Evolutionary conservation across 1,140 invertebrate species (phyloP).

Genomic region (Trichonephila clavipes): DNA sequence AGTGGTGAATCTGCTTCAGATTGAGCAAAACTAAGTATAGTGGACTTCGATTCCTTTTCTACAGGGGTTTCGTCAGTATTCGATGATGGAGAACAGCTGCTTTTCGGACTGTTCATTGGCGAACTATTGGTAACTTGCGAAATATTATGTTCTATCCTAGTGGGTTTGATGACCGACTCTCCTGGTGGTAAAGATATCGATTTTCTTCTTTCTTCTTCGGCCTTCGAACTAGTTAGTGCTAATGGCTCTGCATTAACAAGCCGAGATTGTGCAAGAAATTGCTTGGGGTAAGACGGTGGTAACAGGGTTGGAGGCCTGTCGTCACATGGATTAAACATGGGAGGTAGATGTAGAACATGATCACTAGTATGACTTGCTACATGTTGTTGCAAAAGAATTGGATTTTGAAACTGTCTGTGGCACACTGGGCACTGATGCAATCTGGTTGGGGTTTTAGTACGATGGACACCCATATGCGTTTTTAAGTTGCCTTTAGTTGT

Average conservation of each 20-base stretch:
- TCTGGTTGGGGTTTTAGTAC: constrained; percentile 93
- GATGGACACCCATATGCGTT: constrained; percentile 99
- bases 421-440: constrained; percentile 98
- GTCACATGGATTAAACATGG: constrained; percentile 91
- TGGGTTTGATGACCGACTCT: constrained; percentile 52
- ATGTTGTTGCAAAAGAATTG: constrained; percentile 96
- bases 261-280: constrained; percentile 36
- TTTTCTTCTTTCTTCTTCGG: neutral
- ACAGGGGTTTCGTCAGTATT: constrained; percentile 31
- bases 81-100: constrained; percentile 62
- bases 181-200: neutral
- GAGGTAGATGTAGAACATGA: constrained; percentile 87
- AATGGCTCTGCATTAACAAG: constrained; percentile 34
- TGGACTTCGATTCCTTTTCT: constrained; percentile 38
- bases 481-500: constrained; percentile 99
- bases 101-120: constrained; percentile 8
- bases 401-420: constrained; percentile 98
- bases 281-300: constrained; percentile 66
- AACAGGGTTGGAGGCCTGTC: constrained; percentile 40
- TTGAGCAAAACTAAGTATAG: constrained; percentile 27
- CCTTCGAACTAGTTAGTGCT: constrained; percentile 19
- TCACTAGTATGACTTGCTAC: constrained; percentile 94
- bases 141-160: constrained; percentile 8
- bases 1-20: neutral
- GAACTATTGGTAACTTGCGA: constrained; percentile 4